Conservation (phyloP, 2,113 vertebrate genomes). For the Ciconia maguari region DNA sequence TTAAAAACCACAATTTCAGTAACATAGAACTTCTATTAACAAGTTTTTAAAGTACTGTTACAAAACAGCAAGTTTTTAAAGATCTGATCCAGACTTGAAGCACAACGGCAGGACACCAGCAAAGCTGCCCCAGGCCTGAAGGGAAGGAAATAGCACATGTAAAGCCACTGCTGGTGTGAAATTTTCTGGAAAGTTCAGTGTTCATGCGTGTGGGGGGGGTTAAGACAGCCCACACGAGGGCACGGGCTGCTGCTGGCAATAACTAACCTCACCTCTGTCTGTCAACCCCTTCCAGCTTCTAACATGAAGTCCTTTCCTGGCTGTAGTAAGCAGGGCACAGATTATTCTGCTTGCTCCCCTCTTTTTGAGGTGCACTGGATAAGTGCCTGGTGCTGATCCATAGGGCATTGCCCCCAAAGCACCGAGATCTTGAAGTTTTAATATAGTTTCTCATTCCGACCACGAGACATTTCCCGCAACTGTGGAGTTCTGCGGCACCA, state of each 20-base stretch:
- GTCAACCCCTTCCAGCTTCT: neutral
- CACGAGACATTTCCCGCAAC: accelerated
- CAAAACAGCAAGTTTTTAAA: neutral
- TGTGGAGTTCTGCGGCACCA: neutral
- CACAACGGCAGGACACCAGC: accelerated
- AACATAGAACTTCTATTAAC: neutral
- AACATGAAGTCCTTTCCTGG: neutral
- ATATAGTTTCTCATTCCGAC: no score
- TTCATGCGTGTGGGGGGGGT: neutral
- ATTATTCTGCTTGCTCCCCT: neutral
- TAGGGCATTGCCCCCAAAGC: neutral
- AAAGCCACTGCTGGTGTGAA: neutral
- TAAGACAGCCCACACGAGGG: accelerated
- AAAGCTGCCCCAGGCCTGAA: neutral
- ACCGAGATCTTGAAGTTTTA: accelerated
- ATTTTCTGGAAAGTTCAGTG: neutral
- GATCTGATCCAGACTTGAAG: neutral
- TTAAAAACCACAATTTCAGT: neutral
- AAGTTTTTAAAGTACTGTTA: neutral
- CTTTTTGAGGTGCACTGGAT: neutral
- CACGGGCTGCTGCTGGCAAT: neutral
- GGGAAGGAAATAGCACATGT: accelerated
- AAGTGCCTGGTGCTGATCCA: accelerated
- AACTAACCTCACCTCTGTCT: neutral
- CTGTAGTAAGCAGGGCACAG: neutral